phyloP scores from a whole-genome alignment of 2,888 invertebrate genomes.

The Caenorhabditis sp. region DNA sequence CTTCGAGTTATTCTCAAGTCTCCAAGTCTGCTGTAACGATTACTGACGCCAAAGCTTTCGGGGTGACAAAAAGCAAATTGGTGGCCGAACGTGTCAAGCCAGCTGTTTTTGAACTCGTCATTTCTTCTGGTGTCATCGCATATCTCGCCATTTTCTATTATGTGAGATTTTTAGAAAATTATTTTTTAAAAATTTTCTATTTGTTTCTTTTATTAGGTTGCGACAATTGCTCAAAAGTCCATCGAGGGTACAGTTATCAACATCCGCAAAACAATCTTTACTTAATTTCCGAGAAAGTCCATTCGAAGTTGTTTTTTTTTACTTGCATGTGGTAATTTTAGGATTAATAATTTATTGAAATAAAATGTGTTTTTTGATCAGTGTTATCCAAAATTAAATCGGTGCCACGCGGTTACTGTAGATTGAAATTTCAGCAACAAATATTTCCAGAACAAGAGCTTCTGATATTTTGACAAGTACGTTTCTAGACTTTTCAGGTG shows the following conservation, averaged over 20 bases:
- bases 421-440: too few relatives aligned
- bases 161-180: conserved; percentile 16
- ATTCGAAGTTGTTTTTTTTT: not conserved
- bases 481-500: too few relatives aligned
- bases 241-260: conserved; percentile 35
- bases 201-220: conserved; percentile 20
- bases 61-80: conserved; percentile 33
- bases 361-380: too few relatives aligned
- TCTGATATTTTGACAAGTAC: too few relatives aligned
- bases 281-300: not conserved
- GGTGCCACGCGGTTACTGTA: too few relatives aligned
- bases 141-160: conserved; percentile 81
- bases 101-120: conserved; percentile 93
- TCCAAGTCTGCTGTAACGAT: conserved; percentile 36
- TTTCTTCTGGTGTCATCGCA: conserved; percentile 84
- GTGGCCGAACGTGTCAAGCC: conserved; percentile 78
- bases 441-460: too few relatives aligned
- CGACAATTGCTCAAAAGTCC: conserved; percentile 35
- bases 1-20: conserved; percentile 28
- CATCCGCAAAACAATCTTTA: conserved; percentile 21
- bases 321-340: not conserved
- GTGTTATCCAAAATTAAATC: too few relatives aligned
- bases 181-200: not conserved
- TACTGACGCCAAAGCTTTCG: conserved; percentile 40
- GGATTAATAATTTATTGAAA: not conserved